phyloP scores from a whole-genome alignment of 2,797 vertebrate genomes.

The Anas bernieri region DNA sequence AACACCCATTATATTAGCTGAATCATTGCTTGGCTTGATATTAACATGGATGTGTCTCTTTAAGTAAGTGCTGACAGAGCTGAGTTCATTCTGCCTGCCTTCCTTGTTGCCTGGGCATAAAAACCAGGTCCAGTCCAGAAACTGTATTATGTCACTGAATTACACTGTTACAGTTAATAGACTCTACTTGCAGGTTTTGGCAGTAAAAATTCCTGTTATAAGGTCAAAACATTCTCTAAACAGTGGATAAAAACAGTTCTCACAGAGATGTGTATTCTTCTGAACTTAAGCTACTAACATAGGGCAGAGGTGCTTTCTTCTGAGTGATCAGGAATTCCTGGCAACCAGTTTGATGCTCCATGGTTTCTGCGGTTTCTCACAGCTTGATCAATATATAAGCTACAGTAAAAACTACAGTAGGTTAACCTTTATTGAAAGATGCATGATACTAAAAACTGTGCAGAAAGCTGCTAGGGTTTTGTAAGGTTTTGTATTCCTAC shows the following conservation, averaged over 20 bases:
- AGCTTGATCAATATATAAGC: neutral
- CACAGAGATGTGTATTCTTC: neutral
- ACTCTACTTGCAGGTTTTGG: neutral
- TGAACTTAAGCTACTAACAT: neutral
- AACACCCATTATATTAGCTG: neutral
- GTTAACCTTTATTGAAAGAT: neutral
- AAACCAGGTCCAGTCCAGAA: neutral
- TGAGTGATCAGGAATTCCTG: neutral
- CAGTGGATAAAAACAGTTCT: neutral
- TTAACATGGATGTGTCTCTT: neutral
- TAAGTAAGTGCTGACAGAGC: slow-evolving; percentile 28
- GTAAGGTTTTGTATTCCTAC: neutral
- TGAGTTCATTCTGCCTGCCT: neutral
- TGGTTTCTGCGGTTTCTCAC: neutral
- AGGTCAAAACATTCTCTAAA: neutral
- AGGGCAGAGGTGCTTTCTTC: neutral
- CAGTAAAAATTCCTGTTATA: neutral
- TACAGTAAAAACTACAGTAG: neutral
- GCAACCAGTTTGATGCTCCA: neutral
- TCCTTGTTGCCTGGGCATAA: neutral
- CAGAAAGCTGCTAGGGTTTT: neutral
- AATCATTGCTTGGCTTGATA: neutral
- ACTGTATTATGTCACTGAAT: neutral
- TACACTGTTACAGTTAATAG: neutral
- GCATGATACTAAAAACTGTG: neutral